Percentiles rank a stretch among this genome's conserved stretches.
These are phyloP conservation scores for Polypterus bichir DNA, from an alignment of 2,113 vertebrate genomes.

Conservation along the genomic window DNA sequence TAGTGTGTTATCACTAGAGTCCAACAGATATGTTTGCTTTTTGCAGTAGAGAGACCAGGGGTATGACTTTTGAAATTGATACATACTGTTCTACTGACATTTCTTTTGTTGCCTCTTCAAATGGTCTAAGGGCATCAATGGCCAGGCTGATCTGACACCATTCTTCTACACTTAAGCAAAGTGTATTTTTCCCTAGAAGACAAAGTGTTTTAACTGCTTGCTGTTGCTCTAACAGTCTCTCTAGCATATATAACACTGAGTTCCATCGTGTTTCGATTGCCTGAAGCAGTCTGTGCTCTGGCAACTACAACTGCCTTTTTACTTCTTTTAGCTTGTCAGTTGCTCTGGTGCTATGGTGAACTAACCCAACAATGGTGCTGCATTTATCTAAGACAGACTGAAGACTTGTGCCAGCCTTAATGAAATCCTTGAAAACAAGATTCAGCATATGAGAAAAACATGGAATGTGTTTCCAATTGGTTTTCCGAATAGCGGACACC, in stretches of 20 bases:
- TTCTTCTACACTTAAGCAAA: background rate
- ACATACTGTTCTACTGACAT: constrained; percentile 7
- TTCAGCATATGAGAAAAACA: background rate
- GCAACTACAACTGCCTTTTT: background rate
- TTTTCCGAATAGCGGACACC: background rate
- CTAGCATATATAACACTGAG: constrained; percentile 2
- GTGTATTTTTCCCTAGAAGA: constrained; percentile 3
- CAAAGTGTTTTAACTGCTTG: constrained; percentile 1
- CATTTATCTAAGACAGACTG: background rate
- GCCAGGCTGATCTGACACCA: background rate
- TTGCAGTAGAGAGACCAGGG: too few species aligned
- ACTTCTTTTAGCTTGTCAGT: background rate
- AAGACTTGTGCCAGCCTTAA: background rate
- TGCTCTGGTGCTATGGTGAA: constrained; percentile 4
- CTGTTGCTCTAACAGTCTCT: constrained; percentile 1
- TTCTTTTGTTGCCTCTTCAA: constrained; percentile 7
- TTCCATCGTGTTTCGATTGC: constrained; percentile 2
- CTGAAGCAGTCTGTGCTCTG: constrained; percentile 1
- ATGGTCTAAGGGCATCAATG: constrained; percentile 5
- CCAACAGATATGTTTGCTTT: too few species aligned
- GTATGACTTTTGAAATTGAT: constrained; percentile 2
- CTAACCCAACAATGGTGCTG: background rate
- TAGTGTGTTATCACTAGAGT: too few species aligned
- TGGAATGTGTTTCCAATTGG: background rate
- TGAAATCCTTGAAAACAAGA: constrained; percentile 1